Evolutionary conservation across 2,113 vertebrate species (phyloP), one percentile per base, ranked within the genome.

Genomic region (Paramormyrops kingsleyae): DNA sequence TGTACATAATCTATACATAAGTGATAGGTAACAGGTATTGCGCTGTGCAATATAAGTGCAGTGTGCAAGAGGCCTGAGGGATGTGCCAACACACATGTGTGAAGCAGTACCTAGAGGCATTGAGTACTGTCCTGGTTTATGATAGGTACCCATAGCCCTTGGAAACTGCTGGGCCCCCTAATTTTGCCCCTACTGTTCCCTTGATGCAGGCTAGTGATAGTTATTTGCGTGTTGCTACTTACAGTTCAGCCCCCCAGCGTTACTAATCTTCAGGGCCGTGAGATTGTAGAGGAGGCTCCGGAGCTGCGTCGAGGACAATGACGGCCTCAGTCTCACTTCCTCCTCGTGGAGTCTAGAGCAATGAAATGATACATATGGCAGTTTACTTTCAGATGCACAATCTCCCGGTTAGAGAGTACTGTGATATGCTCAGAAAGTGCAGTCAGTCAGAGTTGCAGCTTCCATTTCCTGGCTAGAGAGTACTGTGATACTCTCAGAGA

Each of bases 201-300:
- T 12, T 77, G 35, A 19, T 77, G 17, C 1, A 3, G 24, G 85
- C 46, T 47, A 52, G 66, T 53, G 19, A 50, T 39, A 39, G 13
- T 56, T 66, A 46, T 89, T 77, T 31, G 47, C 13, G 80, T 21
- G 49, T 19, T 44, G 17, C n/a, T 47, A 95, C 97, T 95, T 92
- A 98, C 98, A 96, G 31, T 91, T 91, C 52, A 84, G 49, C 0
- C 92, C 91, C 0, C 7, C 92, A 5, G 93, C 93, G 21, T 96
- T 94, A 1, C 87, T 95, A 94, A 99, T 93, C 21, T 17, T 92
- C 6, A 99, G 91, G 1, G 92, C 21, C 0, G 95, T 97, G 93
- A 99, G 93, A 92, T 98, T 98, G 96, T 95, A 90, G 19, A 99
- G 97, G 53, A 99, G 95, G 84, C 83, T 94, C 90, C 96, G 97